Evolutionary conservation across 1,140 invertebrate species (phyloP).

Genomic region (Euwallacea similis): DNA sequence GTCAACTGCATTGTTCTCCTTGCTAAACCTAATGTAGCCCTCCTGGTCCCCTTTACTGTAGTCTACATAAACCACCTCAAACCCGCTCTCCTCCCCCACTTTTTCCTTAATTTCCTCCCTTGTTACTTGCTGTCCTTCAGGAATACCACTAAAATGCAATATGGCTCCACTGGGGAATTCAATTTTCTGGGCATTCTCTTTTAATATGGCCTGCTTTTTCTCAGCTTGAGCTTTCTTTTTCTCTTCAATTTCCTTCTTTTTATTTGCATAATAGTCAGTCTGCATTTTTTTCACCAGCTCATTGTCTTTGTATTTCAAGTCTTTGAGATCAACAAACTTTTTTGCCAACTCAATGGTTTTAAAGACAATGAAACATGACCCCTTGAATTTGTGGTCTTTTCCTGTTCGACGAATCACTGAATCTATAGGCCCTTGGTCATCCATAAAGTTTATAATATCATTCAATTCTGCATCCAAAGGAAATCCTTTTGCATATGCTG

Average conservation of each 20-base stretch:
- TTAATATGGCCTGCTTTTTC: constrained; percentile 54
- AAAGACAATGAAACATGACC: constrained; percentile 87
- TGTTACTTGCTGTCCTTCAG: constrained; percentile 59
- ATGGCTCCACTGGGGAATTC: constrained; percentile 69
- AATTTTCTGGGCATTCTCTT: constrained; percentile 51
- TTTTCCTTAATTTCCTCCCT: constrained; percentile 73
- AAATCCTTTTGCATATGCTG: constrained; percentile 88
- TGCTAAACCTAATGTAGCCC: constrained; percentile 70
- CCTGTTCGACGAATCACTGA: constrained; percentile 72
- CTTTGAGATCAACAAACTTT: constrained; percentile 63
- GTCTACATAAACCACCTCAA: constrained; percentile 72
- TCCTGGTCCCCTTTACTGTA: constrained; percentile 71
- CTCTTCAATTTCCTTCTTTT: constrained; percentile 68
- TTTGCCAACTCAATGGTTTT: constrained; percentile 72
- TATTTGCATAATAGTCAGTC: constrained; percentile 69
- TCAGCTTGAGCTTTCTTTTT: constrained; percentile 60
- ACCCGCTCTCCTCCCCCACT: constrained; percentile 61
- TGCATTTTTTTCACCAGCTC: constrained; percentile 74
- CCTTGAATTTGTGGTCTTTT: constrained; percentile 77
- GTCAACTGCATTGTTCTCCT: constrained; percentile 68
- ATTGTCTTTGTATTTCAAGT: constrained; percentile 72
- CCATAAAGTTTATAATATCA: constrained; percentile 74
- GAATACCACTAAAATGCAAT: constrained; percentile 65
- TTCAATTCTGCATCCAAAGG: constrained; percentile 71
- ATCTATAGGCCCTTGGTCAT: constrained; percentile 70